A percentile compares a stretch with the other conserved stretches of the same genome.
Evolutionary conservation across 1,140 invertebrate genomes (phyloP).

Genomic region (Psilanteris sp.): DNA sequence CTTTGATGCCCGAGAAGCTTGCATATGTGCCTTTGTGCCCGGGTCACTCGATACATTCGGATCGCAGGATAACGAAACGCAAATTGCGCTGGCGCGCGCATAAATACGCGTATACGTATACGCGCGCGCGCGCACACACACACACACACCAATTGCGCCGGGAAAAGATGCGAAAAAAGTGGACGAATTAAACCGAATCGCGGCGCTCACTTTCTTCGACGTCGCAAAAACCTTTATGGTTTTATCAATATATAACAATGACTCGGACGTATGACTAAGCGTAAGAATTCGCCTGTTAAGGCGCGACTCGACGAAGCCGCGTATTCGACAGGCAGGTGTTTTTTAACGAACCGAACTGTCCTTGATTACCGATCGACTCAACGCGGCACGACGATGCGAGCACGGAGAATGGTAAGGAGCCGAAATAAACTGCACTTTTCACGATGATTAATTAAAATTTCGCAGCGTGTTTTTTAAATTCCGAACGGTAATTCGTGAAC

Average conservation of each 20-base stretch:
- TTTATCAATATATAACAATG: no score
- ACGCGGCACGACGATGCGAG: slow-evolving; percentile 42
- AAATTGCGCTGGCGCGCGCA: slow-evolving; percentile 14
- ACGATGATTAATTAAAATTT: slow-evolving; percentile 62
- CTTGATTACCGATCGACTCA: slow-evolving; percentile 59
- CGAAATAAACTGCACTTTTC: slow-evolving; percentile 19
- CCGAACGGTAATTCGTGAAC: slow-evolving; percentile 6
- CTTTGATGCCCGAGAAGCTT: slow-evolving; percentile 70
- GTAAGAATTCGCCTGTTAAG: slow-evolving; percentile 39
- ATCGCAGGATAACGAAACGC: slow-evolving; percentile 44
- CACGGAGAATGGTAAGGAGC: slow-evolving; percentile 15
- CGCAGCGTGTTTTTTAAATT: slow-evolving; percentile 33
- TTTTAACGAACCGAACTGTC: slow-evolving; percentile 54
- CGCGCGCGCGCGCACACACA: no score
- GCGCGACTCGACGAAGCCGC: slow-evolving; percentile 25
- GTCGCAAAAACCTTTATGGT: slow-evolving; percentile 52
- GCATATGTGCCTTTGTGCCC: slow-evolving; percentile 66
- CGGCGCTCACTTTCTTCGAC: slow-evolving; percentile 23
- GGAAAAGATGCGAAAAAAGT: no score
- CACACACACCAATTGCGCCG: no score
- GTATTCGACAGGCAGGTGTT: slow-evolving; percentile 54
- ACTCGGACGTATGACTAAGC: slow-evolving; percentile 58
- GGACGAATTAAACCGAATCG: slow-evolving; percentile 26
- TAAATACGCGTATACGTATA: slow-evolving; percentile 3
- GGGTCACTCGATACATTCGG: slow-evolving; percentile 76